These are phyloP conservation scores for Syrrhaptes paradoxus DNA, from an alignment of 2,113 vertebrate genomes.

Conservation along the genomic window DNA sequence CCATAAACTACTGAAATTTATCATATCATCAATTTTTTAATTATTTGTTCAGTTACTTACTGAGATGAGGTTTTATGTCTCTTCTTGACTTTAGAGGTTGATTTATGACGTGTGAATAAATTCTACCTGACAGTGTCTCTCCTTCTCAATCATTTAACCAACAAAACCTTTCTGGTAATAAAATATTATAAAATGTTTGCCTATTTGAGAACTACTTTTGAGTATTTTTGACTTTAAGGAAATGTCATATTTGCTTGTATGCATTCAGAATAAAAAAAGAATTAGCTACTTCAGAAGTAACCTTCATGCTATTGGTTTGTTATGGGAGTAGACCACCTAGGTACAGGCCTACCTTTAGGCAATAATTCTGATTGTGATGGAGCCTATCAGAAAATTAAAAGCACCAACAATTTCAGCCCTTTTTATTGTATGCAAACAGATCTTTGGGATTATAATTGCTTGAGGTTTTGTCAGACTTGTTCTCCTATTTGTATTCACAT, in stretches of 20 bases:
- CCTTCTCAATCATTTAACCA: constrained; percentile 58
- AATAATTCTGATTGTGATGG: not conserved
- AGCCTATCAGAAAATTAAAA: not conserved
- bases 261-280: not conserved
- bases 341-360: not conserved
- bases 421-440: not conserved
- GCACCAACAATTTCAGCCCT: not conserved
- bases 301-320: not conserved
- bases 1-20: not conserved
- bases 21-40: not conserved
- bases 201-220: not conserved
- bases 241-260: not conserved
- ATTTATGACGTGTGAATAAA: constrained; percentile 57
- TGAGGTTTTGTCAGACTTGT: not conserved
- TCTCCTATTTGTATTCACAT: not conserved
- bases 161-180: constrained; percentile 31
- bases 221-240: not conserved
- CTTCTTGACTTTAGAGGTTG: constrained; percentile 56
- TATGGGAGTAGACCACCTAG: not conserved
- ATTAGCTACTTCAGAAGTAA: not conserved
- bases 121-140: constrained; percentile 53
- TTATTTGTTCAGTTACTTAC: not conserved
- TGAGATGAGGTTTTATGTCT: constrained; percentile 2
- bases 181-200: constrained; percentile 32
- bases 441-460: not conserved